These are phyloP conservation scores for Labia minor DNA, from an alignment of 2,888 invertebrate genomes.

Conservation along the genomic window DNA sequence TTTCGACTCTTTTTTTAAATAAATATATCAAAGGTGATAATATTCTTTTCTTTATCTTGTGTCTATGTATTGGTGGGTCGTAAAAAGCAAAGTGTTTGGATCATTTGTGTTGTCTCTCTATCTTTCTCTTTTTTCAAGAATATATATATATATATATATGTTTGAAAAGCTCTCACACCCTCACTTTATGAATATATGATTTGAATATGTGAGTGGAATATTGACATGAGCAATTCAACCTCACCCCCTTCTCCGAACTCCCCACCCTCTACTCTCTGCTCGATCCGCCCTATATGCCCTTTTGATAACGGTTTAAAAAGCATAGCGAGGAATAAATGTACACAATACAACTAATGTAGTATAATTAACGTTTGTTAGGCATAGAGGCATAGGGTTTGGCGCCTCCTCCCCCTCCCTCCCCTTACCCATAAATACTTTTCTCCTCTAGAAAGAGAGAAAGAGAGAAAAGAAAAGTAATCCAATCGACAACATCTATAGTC, in stretches of 20 bases:
- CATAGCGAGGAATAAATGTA: background rate
- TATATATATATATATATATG: too few relatives aligned
- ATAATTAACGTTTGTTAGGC: background rate
- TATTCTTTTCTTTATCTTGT: too few relatives aligned
- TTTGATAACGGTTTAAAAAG: background rate
- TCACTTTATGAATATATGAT: background rate
- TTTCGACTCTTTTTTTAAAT: too few relatives aligned
- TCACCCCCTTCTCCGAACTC: too few relatives aligned
- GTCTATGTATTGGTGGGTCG: background rate
- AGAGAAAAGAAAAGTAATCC: too few relatives aligned
- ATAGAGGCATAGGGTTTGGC: background rate
- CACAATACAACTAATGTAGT: background rate
- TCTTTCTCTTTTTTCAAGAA: background rate
- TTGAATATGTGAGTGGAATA: conserved; percentile 4
- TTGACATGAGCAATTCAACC: background rate
- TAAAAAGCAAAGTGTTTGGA: background rate
- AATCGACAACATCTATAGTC: too few relatives aligned
- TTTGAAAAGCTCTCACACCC: background rate
- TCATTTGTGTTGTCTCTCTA: background rate
- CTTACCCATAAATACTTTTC: too few relatives aligned
- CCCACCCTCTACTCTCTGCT: too few relatives aligned
- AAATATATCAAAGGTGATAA: too few relatives aligned
- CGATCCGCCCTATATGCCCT: background rate
- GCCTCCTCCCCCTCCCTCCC: background rate
- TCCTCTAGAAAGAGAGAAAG: too few relatives aligned